Base-by-base conservation (phyloP, 2,797 vertebrate genomes). In the Microchirus variegatus region DNA sequence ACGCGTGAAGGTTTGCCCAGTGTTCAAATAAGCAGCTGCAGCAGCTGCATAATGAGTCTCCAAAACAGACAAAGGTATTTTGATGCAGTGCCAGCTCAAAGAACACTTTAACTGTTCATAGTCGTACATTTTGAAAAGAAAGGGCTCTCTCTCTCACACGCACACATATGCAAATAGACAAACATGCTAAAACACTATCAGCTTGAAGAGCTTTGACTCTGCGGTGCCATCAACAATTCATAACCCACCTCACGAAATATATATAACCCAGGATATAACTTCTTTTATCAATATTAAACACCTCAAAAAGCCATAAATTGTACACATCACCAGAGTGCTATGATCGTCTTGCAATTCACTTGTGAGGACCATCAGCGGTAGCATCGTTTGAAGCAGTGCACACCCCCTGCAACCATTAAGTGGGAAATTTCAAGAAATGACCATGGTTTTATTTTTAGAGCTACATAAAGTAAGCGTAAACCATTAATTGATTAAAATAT, bases 211-310 rank as follows among this genome's bases (percentile, higher is more conserved):
- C 57, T 36, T 48, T 60, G 45, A 50, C 46, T 71, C 67, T 73
- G 43, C 55, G 43, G 76, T 57, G 36, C 63, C 47, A 75, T 81
- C 67, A 48, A 51, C 16, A 40, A 69, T 72, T 48, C 35, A 75
- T 84, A 69, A 75, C 37, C 9, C 57, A 57, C 43, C 62, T 51
- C 13, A 0, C 49, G 53, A 75, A 60, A 65, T 36, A 40, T 53
- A 31, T 74, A 71, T 82, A 79, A 73, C 47, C 45, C 38, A 16
- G 62, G 67, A 73, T 74, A 83, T 73, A 52, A 75, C 64, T 70
- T 75, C 76, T 85, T 82, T 52, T 79, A n/a, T 84, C 79, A 59
- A 75, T 75, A 78, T 84, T 81, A 53, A 81, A 83, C 81, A 63
- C 53, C 61, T 63, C 57, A 36, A 63, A 75, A 65, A 60, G 49